phyloP scores from a whole-genome alignment of 2,797 vertebrate species.

The Coreius guichenoti region DNA sequence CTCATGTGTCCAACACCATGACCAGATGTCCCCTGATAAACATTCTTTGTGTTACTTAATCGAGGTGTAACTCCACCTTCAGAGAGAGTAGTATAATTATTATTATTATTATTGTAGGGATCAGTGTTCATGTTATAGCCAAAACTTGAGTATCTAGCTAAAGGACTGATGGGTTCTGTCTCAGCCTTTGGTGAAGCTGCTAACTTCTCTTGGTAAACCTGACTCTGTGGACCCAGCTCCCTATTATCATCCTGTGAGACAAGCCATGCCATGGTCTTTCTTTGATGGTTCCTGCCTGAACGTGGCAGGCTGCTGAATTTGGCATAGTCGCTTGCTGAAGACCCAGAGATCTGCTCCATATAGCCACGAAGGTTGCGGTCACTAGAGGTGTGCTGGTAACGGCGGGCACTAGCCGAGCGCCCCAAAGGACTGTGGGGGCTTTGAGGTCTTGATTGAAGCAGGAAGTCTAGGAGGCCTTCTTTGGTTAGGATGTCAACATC shows the following conservation, averaged over 20 bases:
- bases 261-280: constrained; percentile 78
- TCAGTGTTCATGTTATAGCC: constrained; percentile 67
- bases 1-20: constrained; percentile 69
- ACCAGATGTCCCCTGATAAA: constrained; percentile 67
- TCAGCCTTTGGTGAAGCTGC: constrained; percentile 69
- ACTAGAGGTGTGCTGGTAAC: constrained; percentile 86
- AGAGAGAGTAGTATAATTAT: constrained; percentile 72
- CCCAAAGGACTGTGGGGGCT: constrained; percentile 85
- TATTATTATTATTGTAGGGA: constrained; percentile 69
- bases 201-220: constrained; percentile 66
- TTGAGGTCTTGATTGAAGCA: constrained; percentile 79
- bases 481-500: constrained; percentile 90
- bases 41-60: constrained; percentile 58
- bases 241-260: constrained; percentile 77
- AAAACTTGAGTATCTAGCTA: constrained; percentile 72
- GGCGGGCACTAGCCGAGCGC: constrained; percentile 86
- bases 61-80: constrained; percentile 71
- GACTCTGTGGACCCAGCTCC: constrained; percentile 65
- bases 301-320: constrained; percentile 92
- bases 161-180: constrained; percentile 75
- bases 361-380: constrained; percentile 88
- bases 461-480: constrained; percentile 88
- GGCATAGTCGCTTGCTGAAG: constrained; percentile 72
- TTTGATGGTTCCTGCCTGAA: constrained; percentile 76
- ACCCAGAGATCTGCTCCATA: constrained; percentile 79